Percentiles rank a stretch among this genome's conserved stretches.
These are phyloP conservation scores for Eulemur mongoz DNA, from an alignment of 2,797 vertebrate species.

Conservation along the genomic window DNA sequence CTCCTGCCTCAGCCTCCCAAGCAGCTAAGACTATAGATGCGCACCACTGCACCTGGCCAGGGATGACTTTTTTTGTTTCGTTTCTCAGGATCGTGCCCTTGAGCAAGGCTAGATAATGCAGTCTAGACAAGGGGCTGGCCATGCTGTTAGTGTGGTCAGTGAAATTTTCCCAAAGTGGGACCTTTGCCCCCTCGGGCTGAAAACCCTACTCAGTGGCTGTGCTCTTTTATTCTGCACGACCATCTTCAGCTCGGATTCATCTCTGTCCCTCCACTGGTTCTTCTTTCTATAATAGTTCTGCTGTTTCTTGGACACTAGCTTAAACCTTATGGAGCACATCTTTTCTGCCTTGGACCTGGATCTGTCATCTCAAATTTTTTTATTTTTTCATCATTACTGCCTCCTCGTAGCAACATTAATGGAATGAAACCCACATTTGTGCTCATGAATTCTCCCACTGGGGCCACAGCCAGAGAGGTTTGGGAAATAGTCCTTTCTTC, in stretches of 20 bases:
- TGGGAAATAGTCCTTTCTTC: neutral
- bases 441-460: neutral
- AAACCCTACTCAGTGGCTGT: accelerated
- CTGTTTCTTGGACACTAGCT: neutral
- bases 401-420: neutral
- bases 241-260: neutral
- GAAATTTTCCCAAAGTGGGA: neutral
- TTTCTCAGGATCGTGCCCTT: neutral
- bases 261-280: neutral
- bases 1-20: neutral
- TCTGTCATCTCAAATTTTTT: neutral
- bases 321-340: neutral
- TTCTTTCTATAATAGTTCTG: neutral
- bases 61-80: neutral
- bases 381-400: neutral
- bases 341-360: neutral
- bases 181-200: neutral
- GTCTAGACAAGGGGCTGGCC: neutral
- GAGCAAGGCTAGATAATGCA: neutral
- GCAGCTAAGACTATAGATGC: neutral
- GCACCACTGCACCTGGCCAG: neutral
- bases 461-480: neutral
- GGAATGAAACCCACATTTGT: neutral
- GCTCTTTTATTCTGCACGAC: neutral
- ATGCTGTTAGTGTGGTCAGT: neutral